Evolutionary conservation across 2,797 vertebrate species (phyloP).

Genomic region (Melanotaenia pygmaea): DNA sequence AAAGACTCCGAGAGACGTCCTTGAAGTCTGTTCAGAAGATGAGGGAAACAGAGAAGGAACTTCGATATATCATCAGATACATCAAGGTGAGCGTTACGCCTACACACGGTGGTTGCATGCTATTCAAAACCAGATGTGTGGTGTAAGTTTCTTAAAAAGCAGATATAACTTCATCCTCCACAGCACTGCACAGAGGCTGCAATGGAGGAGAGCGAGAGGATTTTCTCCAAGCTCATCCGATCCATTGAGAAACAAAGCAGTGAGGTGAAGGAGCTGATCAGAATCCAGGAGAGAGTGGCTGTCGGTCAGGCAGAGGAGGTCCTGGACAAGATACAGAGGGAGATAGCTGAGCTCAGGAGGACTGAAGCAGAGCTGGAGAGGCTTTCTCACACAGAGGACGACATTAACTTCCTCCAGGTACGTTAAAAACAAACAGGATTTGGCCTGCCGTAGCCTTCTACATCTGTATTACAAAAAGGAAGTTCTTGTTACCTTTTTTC

Average conservation of each 20-base stretch:
- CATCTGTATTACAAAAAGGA: neutral
- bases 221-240: conserved; percentile 76
- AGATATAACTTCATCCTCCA: neutral
- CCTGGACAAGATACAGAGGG: conserved; percentile 73
- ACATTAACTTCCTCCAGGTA: conserved; percentile 81
- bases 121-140: too few species aligned
- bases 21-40: conserved; percentile 74
- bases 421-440: neutral
- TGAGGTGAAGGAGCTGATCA: conserved; percentile 76
- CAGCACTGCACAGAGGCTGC: conserved; percentile 79
- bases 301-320: conserved; percentile 72
- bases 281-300: conserved; percentile 68
- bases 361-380: conserved; percentile 69
- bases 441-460: neutral
- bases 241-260: conserved; percentile 81
- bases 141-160: neutral
- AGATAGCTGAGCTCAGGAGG: conserved; percentile 59
- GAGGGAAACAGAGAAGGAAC: conserved; percentile 80
- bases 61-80: conserved; percentile 73
- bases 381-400: conserved; percentile 74
- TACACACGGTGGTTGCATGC: neutral
- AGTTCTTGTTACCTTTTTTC: neutral
- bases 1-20: conserved; percentile 75
- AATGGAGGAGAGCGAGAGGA: conserved; percentile 79
- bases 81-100: conserved; percentile 74